Evolutionary conservation across 2,888 invertebrate species (phyloP), one percentile per base, ranked within the genome.

Genomic region (Orchesellides sinensis): DNA sequence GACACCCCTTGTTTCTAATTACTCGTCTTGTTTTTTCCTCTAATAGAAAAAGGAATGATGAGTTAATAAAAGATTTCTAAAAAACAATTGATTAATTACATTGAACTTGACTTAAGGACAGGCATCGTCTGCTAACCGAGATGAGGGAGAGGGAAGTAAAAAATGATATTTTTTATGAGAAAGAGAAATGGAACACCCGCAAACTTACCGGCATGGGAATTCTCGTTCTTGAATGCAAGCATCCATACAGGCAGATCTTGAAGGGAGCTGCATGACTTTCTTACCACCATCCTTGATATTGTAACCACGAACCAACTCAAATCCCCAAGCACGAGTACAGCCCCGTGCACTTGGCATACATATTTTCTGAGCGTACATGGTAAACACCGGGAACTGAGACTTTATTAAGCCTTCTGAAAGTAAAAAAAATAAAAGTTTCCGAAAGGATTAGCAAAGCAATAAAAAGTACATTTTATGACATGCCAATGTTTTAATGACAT

Each of bases 371-470:
- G 89, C 89, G 86, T 90, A 90, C 78, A 90, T 86, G 6, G 90
- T 90, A 87, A 90, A 90, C 52, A 90, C 90, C 27, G 90, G 90
- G 85, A 89, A 90, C 88, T 90, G 90, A 6, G 90, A 90, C 74
- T 89, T 88, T 5, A 89, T 87, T 59, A 90, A 87, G 0, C 85
- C 87, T 56, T 88, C 90, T 90, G 89, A 2, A 87, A 88, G n/a
- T n/a, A 70, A 83, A 72, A 74, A 74, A 21, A 23, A 72, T 29
- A 59, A 82, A 79, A 52, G n/a, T n/a, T n/a, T n/a, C 27, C 47
- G 75, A 65, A 54, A n/a, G n/a, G n/a, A 54, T 75, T 45, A 56
- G 27, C 12, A 29, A 45, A 6, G 17, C n/a, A 17, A 69, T 17
- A 54, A 65, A 69, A n/a, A 35, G 6, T 61, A 19, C 21, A 8